Base-by-base conservation (phyloP, 2,888 invertebrate species). In the Busseola fusca region DNA sequence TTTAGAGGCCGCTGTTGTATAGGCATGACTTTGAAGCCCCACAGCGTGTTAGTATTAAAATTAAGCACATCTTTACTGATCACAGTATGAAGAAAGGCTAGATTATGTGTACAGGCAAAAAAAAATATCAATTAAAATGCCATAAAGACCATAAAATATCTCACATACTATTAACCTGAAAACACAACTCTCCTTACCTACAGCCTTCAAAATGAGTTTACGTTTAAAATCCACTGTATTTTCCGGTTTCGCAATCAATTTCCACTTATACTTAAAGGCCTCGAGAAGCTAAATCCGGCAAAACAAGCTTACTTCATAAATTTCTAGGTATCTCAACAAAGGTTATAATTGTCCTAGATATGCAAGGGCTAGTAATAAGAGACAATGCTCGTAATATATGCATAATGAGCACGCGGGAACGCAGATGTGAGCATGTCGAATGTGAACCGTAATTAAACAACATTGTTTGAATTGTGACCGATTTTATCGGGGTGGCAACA, bases 341-440 rank as follows among this genome's bases (percentile, higher is more conserved):
- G 64, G 63, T 66, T 64, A 66, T 74, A 72, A 72, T 82, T 84
- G 78, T 69, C 81, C 83, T 78, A 82, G 68, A 78, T 83, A 64
- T 76, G 42, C 69, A 77, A 82, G 72, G 76, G 74, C 74, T 74
- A 64, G 50, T 80, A 80, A 84, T 82, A 52, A 65, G 66, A 76
- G 45, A 84, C 78, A 76, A 78, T 76, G 56, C 37, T 64, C 18
- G n/a, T 66, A 67, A 73, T 64, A 67, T 75, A 82, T 74, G 67
- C 69, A 81, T 54, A 67, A 76, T 72, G 62, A 76, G 72, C 73
- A 81, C 65, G 60, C 48, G 60, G 74, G 69, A 68, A 73, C 68
- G 69, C 67, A 64, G 74, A 57, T 78, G 59, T 64, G 60, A 54
- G 57, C 57, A 80, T 65, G 75, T 59, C 45, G 64, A 80, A 63